Evolutionary conservation across 2,888 invertebrate genomes (phyloP).

Genomic region (Xestoiulus laeticollis): DNA sequence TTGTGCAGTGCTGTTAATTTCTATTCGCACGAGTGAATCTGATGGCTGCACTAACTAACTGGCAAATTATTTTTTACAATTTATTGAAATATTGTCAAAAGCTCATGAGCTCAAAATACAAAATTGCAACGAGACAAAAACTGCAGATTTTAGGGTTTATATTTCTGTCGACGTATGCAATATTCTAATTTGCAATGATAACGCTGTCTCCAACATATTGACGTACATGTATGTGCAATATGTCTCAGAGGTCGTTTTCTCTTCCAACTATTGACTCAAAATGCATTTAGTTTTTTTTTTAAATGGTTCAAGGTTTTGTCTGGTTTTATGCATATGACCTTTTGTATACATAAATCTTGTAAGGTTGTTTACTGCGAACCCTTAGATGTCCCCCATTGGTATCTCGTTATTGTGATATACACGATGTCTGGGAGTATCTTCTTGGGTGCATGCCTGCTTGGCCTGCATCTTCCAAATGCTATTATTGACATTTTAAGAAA

Average conservation of each 20-base stretch:
- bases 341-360: neutral
- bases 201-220: neutral
- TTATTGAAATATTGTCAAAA: too few species aligned
- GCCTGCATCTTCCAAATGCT: constrained; percentile 3
- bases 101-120: too few species aligned
- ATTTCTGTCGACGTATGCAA: too few species aligned
- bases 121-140: too few species aligned
- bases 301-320: neutral
- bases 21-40: too few species aligned
- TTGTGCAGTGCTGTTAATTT: too few species aligned
- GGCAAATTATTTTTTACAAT: too few species aligned
- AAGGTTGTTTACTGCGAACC: neutral
- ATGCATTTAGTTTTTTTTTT: too few species aligned
- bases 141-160: too few species aligned
- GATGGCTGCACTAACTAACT: too few species aligned
- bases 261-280: too few species aligned
- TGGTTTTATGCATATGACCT: neutral
- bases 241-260: too few species aligned
- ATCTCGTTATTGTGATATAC: constrained; percentile 32
- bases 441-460: neutral
- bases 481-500: constrained; percentile 21
- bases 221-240: neutral
- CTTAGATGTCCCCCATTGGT: neutral
- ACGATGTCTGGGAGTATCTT: neutral
- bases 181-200: neutral